Conservation (phyloP, 2,113 vertebrate species). For the Merops nubicus region DNA sequence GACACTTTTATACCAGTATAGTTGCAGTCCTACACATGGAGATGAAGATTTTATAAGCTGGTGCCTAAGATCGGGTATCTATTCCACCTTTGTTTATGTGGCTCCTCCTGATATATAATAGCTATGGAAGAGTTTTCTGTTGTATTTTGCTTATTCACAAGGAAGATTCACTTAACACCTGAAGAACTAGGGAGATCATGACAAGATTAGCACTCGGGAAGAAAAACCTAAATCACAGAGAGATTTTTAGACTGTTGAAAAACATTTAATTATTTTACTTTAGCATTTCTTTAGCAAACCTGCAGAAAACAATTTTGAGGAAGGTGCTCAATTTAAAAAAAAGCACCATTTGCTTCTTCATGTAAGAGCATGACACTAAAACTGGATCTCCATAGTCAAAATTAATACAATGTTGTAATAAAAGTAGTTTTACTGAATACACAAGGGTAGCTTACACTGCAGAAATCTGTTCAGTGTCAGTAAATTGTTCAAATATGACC, state of each 20-base stretch:
- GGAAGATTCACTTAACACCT: background rate
- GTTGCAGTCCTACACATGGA: background rate
- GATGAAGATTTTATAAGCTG: background rate
- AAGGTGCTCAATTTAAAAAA: background rate
- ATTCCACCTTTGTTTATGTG: background rate
- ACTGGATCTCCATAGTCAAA: background rate
- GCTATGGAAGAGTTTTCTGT: background rate
- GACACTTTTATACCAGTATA: background rate
- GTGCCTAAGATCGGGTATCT: background rate
- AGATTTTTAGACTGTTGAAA: background rate
- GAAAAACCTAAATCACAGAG: background rate
- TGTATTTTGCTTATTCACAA: background rate
- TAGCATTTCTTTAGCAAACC: background rate
- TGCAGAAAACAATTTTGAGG: background rate
- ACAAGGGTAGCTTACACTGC: background rate
- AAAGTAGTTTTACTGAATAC: background rate
- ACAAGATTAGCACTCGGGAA: background rate
- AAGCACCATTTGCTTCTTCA: background rate
- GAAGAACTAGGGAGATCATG: background rate
- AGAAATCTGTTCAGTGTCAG: background rate
- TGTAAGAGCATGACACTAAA: background rate
- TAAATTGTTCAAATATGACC: background rate
- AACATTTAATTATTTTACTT: background rate
- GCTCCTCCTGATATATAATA: background rate
- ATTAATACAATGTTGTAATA: background rate